Evolutionary conservation across 2,113 vertebrate genomes (phyloP), one percentile per base, ranked within the genome.

Genomic region (Paralichthys olivaceus): DNA sequence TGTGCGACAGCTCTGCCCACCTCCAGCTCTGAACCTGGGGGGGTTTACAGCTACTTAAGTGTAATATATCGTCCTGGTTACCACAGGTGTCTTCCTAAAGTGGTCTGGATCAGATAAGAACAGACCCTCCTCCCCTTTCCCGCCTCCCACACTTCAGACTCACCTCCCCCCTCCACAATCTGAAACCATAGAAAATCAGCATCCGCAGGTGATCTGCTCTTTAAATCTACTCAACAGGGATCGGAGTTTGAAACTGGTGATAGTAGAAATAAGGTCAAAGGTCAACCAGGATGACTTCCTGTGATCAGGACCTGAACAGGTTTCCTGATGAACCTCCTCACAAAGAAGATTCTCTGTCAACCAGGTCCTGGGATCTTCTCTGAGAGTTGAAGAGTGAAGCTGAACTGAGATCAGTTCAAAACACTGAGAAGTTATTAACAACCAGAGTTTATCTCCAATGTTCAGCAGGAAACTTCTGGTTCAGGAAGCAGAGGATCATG

Each of bases 71-170:
- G 83, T 75, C 80, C 77, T 54, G 79, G 88, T 90, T 88, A 77
- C 83, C 91, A 82, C 92, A 93, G 92, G 91, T 93, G 92, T 93
- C 86, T 83, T 81, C 72, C 82, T 85, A 86, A 89, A 90, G 84
- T 90, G 88, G 92, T 94, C 92, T 94, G 80, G 84, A 93, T 93
- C 92, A 92, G 93, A 93, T 92, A 93, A 93, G 85, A 51, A 29
- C 14, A 0, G 51, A 79, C 61, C 62, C 81, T 53, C 79, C 81
- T 71, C 73, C 87, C 19, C 34, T 64, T 75, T 56, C 64, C 69
- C 78, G 4, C 77, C 77, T 74, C 69, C 68, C 45, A 68, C 77
- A 7, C 69, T 71, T 56, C 57, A 74, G 25, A 34, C 64, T 28
- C 25, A 75, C 58, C 49, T 0, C 17, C 66, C 37, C 45, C 26